Evolutionary conservation across 2,888 invertebrate species (phyloP).

Genomic region (Ischnus inquisitorius): DNA sequence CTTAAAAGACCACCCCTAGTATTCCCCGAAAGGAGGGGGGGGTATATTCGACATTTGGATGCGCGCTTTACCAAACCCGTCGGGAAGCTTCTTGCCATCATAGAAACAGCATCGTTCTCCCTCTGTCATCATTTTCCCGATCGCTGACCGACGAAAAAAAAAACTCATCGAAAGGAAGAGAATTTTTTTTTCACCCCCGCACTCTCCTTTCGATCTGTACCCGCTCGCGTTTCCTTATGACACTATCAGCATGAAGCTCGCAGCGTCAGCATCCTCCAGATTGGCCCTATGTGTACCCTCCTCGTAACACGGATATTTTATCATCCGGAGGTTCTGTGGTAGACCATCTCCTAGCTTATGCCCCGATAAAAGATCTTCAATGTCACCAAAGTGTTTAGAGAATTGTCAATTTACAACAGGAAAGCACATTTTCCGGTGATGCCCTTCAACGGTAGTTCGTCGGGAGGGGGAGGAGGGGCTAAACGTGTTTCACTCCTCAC

Average conservation of each 20-base stretch:
- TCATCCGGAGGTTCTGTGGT: no score
- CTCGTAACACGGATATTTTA: no score
- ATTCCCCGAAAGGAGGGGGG: background rate
- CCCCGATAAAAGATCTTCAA: no score
- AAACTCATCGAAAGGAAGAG: background rate
- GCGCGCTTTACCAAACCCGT: conserved; percentile 16
- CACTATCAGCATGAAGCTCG: no score
- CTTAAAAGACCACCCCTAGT: conserved; percentile 29
- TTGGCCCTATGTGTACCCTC: no score
- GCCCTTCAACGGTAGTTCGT: conserved; percentile 3
- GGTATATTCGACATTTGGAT: conserved; percentile 35
- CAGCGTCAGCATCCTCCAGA: no score
- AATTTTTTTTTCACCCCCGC: background rate
- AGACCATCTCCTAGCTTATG: no score
- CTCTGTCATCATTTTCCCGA: background rate
- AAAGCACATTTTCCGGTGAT: background rate
- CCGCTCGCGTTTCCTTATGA: no score
- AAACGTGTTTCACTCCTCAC: conserved; percentile 70
- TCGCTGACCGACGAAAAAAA: background rate
- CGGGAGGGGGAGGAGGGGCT: conserved; percentile 13
- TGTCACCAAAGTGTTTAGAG: background rate
- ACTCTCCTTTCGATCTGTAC: no score
- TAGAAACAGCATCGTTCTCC: background rate
- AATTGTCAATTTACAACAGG: background rate
- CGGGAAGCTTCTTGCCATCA: background rate